phyloP scores from a whole-genome alignment of 2,797 vertebrate species.

The Halcyon leucocephala region DNA sequence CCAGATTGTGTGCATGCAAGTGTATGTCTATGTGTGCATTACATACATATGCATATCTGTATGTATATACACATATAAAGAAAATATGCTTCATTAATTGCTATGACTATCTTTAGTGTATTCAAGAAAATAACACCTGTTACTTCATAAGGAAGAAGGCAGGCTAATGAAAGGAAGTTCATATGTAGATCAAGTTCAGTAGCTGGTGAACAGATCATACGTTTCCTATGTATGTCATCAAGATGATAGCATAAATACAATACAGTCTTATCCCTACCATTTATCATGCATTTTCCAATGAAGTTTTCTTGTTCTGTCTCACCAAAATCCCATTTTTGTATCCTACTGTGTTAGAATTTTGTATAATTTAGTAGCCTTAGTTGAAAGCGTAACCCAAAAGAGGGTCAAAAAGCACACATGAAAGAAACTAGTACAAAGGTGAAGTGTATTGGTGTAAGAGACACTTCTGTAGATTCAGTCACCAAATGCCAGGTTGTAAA shows the following conservation, averaged over 20 bases:
- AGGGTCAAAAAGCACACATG: not conserved
- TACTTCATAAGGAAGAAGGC: not conserved
- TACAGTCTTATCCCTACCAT: not conserved
- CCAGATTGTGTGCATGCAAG: not conserved
- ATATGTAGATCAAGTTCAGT: fast-evolving
- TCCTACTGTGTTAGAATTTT: not conserved
- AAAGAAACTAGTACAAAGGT: not conserved
- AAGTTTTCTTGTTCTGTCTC: not conserved
- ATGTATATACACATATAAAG: not conserved
- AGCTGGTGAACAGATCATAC: not conserved
- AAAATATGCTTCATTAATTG: not conserved
- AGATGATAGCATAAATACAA: not conserved
- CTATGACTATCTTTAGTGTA: not conserved
- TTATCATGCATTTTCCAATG: not conserved
- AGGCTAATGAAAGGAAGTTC: not conserved
- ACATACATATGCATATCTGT: fast-evolving
- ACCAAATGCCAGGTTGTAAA: conserved; percentile 5
- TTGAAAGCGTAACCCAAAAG: not conserved
- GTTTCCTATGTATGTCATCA: not conserved
- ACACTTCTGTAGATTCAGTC: not conserved
- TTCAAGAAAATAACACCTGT: not conserved
- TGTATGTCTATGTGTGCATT: not conserved
- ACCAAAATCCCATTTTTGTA: not conserved
- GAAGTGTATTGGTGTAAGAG: not conserved
- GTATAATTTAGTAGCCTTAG: not conserved